Evolutionary conservation across 2,888 invertebrate species (phyloP), one percentile per base, ranked within the genome.

Genomic region (Cryptus armator): DNA sequence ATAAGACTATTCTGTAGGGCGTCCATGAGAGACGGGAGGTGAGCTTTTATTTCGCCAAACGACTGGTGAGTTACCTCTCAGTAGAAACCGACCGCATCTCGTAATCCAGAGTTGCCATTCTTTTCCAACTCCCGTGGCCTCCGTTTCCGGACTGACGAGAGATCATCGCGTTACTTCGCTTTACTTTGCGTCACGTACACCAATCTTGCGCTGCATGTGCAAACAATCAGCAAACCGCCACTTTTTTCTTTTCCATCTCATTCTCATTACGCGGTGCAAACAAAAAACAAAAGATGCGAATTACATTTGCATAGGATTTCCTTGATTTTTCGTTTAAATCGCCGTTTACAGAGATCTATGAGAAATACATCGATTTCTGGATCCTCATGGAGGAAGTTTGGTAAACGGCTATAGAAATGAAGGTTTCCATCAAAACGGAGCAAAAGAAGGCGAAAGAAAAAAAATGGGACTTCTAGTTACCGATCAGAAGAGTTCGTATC

Each of bases 41-140:
- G 72, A 62, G 74, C 46, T 74, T 74, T 74, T 74, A 74, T 48
- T 29, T 74, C 46, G 16, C n/a, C 29, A 5, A 62, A 74, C 32
- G 59, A 62, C 46, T 19, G 12, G 14, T 51, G 48, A 64, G 43
- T 64, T 74, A 46, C 29, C 32, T 19, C 64, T 75, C 16, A 37
- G 14, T 37, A 37, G 14, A 66, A 64, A 64, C 64, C n/a, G 0
- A 19, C 59, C 59, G 29, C 24, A 37, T 51, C 48, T n/a, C 48
- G 37, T 75, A 64, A 64, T 75, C 64, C 75, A 16, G 48, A 19
- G 37, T 43, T 14, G 43, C 43, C n/a, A 12, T 59, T 74, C 59
- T 6, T 51, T 71, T 56, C 37, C 51, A 29, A 70, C 29, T 48
- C 46, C 14, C 29, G n/a, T 32, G 24, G 46, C 37, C 48, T 12